Evolutionary conservation across 2,888 invertebrate genomes (phyloP).

Genomic region (Caenorhabditis sp.): DNA sequence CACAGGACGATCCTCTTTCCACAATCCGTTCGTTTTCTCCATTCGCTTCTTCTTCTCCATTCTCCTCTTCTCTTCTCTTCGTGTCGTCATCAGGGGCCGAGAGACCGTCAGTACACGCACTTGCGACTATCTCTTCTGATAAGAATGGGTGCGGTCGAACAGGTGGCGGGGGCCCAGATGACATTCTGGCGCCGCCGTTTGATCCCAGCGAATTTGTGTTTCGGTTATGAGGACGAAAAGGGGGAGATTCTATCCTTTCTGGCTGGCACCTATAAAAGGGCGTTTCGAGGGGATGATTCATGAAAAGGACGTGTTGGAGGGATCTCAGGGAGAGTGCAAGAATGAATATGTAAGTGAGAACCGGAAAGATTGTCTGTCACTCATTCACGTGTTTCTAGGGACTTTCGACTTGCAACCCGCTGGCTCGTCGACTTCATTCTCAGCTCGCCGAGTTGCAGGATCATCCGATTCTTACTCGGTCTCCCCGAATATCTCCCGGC

Average conservation of each 20-base stretch:
- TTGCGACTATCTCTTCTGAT: background rate
- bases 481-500: background rate
- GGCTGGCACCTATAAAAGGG: conserved; percentile 2
- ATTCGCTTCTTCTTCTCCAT: no score
- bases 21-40: no score
- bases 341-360: background rate
- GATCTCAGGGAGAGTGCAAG: no score
- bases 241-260: background rate
- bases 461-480: background rate
- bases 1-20: no score
- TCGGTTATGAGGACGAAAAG: conserved; percentile 4
- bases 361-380: background rate
- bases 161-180: background rate
- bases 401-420: background rate
- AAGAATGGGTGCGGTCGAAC: background rate
- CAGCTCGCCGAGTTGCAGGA: background rate
- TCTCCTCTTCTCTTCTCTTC: background rate
- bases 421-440: background rate
- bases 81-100: conserved; percentile 3
- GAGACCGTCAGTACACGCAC: background rate
- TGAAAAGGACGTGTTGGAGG: background rate
- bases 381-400: background rate
- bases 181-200: background rate
- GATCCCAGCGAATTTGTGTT: background rate
- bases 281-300: background rate